A percentile compares a stretch with the other conserved stretches of the same genome.
phyloP scores from a whole-genome alignment of 1,140 invertebrate species.

The Dufourea novaeangliae region DNA sequence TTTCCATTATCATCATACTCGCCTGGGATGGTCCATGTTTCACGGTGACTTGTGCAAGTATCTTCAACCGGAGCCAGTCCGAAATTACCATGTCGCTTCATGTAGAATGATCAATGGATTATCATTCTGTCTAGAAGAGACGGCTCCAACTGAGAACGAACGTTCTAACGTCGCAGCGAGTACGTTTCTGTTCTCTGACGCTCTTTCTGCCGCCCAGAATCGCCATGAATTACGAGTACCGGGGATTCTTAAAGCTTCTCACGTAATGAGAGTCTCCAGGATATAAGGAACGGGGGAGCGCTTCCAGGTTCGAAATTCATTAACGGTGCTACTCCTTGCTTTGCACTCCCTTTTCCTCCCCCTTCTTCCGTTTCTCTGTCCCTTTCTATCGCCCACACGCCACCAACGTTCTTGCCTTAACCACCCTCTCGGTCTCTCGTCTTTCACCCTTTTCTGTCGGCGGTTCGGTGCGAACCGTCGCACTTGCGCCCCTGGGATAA shows the following conservation, averaged over 20 bases:
- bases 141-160: conserved; percentile 52
- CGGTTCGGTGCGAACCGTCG: conserved; percentile 56
- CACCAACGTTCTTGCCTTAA: background rate
- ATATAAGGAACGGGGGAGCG: conserved; percentile 65
- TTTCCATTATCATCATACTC: background rate
- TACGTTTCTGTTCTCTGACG: conserved; percentile 59
- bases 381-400: background rate
- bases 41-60: background rate
- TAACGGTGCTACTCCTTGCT: conserved; percentile 60
- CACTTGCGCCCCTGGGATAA: conserved; percentile 58
- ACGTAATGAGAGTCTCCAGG: conserved; percentile 73
- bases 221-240: conserved; percentile 67
- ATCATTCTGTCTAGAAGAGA: conserved; percentile 56
- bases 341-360: conserved; percentile 31
- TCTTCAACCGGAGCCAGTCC: background rate
- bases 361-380: background rate
- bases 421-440: conserved; percentile 12
- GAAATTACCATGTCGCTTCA: conserved; percentile 39
- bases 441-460: conserved; percentile 2
- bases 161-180: conserved; percentile 64
- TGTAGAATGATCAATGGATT: conserved; percentile 63
- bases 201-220: conserved; percentile 59
- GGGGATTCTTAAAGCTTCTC: conserved; percentile 73
- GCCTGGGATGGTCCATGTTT: background rate
- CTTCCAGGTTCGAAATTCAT: conserved; percentile 71